phyloP scores from a whole-genome alignment of 2,888 invertebrate genomes.

The Tenthredo distinguenda region DNA sequence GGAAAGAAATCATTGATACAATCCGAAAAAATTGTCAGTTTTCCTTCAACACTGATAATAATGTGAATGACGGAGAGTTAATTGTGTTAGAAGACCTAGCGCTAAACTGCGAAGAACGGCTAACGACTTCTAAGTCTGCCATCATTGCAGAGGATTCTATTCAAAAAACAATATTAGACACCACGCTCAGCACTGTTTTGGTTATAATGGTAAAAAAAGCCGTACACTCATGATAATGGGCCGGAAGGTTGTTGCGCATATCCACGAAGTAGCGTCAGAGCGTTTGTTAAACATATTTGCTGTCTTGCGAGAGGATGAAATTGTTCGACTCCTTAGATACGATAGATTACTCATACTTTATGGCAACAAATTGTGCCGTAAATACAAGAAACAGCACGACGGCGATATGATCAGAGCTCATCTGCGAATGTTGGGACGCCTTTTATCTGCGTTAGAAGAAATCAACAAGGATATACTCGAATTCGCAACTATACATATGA shows the following conservation, averaged over 20 bases:
- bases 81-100: conserved; percentile 53
- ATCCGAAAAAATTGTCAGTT: conserved; percentile 19
- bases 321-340: conserved; percentile 48
- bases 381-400: conserved; percentile 54
- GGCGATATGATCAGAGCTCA: conserved; percentile 50
- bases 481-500: conserved; percentile 51
- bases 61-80: conserved; percentile 54
- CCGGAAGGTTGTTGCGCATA: background rate
- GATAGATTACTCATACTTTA: conserved; percentile 55
- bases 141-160: conserved; percentile 54
- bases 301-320: conserved; percentile 52
- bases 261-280: conserved; percentile 3
- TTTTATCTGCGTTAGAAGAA: conserved; percentile 48
- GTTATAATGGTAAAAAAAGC: conserved; percentile 20
- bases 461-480: conserved; percentile 43
- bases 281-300: conserved; percentile 52
- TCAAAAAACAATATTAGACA: conserved; percentile 53
- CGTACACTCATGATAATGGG: conserved; percentile 49
- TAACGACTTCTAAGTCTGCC: conserved; percentile 54
- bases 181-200: conserved; percentile 46
- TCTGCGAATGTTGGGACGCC: conserved; percentile 52
- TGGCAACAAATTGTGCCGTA: conserved; percentile 55
- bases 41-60: conserved; percentile 36
- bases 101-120: conserved; percentile 44
- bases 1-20: conserved; percentile 8